These are phyloP conservation scores for Thryonomys swinderianus DNA, from an alignment of 2,113 vertebrate genomes.

Conservation along the genomic window DNA sequence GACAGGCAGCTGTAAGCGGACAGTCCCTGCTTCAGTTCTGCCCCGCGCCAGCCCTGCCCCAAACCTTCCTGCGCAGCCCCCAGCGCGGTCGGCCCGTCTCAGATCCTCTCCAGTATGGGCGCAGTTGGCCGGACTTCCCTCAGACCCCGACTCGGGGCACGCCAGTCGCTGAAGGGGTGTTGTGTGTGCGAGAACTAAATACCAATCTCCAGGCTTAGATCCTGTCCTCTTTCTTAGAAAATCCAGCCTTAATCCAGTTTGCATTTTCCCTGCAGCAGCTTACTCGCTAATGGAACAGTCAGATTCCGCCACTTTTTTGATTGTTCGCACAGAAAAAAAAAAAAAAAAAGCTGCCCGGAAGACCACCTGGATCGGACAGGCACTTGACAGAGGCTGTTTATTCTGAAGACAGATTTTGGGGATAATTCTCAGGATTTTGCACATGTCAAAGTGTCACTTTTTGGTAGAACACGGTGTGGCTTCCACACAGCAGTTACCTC, in stretches of 20 bases:
- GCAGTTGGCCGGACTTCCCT: slow-evolving; percentile 23
- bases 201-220: slow-evolving; percentile 73
- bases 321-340: slow-evolving; percentile 55
- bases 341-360: not conserved
- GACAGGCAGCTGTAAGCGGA: no score
- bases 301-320: slow-evolving; percentile 68
- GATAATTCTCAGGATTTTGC: slow-evolving; percentile 56
- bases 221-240: slow-evolving; percentile 78
- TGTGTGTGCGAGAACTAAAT: slow-evolving; percentile 72
- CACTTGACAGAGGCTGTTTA: slow-evolving; percentile 61
- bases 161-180: slow-evolving; percentile 66
- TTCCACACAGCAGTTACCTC: not conserved
- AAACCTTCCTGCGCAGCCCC: not conserved
- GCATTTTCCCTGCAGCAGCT: slow-evolving; percentile 77
- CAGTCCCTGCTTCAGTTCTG: not conserved
- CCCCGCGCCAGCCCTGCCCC: not conserved
- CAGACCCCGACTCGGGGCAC: slow-evolving; percentile 8
- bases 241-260: slow-evolving; percentile 82
- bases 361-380: slow-evolving; percentile 73
- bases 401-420: slow-evolving; percentile 68
- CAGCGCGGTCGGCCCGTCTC: not conserved
- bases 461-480: not conserved
- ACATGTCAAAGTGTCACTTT: slow-evolving; percentile 58
- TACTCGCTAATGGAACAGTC: slow-evolving; percentile 78
- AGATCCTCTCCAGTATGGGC: not conserved